Evolutionary conservation across 2,888 invertebrate species (phyloP).

Genomic region (Flexamia atlantica): DNA sequence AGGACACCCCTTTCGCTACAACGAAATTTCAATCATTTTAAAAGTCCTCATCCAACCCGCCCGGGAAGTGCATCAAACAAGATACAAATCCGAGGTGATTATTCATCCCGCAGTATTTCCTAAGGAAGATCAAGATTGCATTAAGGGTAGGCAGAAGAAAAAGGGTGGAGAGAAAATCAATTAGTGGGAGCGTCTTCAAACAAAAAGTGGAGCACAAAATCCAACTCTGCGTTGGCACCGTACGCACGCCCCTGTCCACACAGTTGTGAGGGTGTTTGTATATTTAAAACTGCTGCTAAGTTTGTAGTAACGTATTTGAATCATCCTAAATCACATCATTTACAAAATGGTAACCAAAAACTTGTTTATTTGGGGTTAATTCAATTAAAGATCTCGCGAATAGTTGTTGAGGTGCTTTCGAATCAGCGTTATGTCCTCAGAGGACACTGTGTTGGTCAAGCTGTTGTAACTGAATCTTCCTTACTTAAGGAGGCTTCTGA

Average conservation of each 20-base stretch:
- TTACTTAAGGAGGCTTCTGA: no score
- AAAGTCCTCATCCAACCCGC: neutral
- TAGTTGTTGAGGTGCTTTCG: no score
- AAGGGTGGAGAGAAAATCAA: slow-evolving; percentile 60
- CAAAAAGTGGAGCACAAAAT: slow-evolving; percentile 56
- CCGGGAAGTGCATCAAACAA: neutral
- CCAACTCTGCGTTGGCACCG: neutral
- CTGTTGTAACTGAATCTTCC: no score
- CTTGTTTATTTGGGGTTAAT: no score
- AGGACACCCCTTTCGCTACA: no score
- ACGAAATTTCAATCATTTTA: neutral
- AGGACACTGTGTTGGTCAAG: no score
- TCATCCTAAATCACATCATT: no score
- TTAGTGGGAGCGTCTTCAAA: slow-evolving; percentile 49
- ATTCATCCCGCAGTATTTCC: slow-evolving; percentile 49
- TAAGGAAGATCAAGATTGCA: slow-evolving; percentile 58
- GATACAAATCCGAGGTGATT: slow-evolving; percentile 49
- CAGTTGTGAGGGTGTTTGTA: neutral
- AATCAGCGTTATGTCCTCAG: no score
- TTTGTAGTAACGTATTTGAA: no score
- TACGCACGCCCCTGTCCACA: neutral
- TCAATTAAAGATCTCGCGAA: no score
- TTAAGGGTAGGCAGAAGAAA: slow-evolving; percentile 57
- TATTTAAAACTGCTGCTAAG: no score
- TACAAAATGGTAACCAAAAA: no score